Evolutionary conservation across 2,888 invertebrate species (phyloP), one percentile per base, ranked within the genome.

Genomic region (Meiosimyza platycephala): DNA sequence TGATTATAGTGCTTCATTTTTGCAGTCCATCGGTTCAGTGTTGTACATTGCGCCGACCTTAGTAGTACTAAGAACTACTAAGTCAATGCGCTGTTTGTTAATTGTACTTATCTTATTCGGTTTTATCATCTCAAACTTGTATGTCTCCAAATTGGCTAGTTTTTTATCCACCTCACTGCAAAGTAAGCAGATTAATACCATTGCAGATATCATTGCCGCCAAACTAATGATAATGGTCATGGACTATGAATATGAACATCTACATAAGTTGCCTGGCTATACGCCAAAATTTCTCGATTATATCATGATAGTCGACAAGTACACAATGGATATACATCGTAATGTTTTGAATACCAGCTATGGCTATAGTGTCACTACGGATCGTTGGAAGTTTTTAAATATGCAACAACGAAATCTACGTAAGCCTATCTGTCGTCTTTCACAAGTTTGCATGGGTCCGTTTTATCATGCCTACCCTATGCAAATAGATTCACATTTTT

Each of bases 311-410:
- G 76, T 76, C 1, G 76, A 76, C 1, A 72, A 76, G n/a, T 51
- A 57, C 0, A 28, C 72, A 0, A 15, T 84, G 67, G 80, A 81
- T 5, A 13, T 13, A 0, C 79, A 81, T 75, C 81, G 83, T 0
- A 80, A 81, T n/a, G 13, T 55, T 3, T 68, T 85, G 1, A 84
- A 85, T 50, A 76, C 76, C 1, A 77, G 74, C 0, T 85, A 62
- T 50, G 85, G 81, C 6, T 85, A 81, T 65, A 79, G 81, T 6
- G 68, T 80, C 3, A 77, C 80, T 66, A 72, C 77, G 2, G 85
- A 85, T 78, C 85, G 85, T 15, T 85, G 85, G 85, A 33, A 68
- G 0, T 82, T 82, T 28, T 62, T 85, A 1, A 71, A 79, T n/a
- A 74, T 78, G 71, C 84, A 84, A 50, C 85, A 85, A 63, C 18